Base-by-base conservation (phyloP, 2,888 invertebrate genomes). In the Amphimallon solstitiale region DNA sequence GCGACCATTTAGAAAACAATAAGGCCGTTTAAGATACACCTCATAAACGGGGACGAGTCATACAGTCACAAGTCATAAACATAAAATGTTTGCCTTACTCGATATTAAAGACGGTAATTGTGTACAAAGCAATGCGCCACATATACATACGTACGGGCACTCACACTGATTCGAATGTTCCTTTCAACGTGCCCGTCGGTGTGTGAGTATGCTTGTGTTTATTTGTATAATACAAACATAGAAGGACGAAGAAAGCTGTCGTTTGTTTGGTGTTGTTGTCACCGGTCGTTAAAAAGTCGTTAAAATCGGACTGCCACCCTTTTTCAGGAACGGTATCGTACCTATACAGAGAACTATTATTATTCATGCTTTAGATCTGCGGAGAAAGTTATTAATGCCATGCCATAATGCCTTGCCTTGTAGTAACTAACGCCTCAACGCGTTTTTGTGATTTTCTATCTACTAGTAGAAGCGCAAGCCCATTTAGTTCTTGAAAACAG, bases 1-100 rank as follows among this genome's bases (percentile, higher is more conserved):
- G 43, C 43, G 56, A 29, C 29, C 56, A 43, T 59, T 59, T 59
- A 59, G 56, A 59, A 59, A 59, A 59, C 56, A 59, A 59, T 59
- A 59, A 43, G 23, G 23, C 56, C 56, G 56, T 59, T 59, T 59
- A 59, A 43, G 56, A 59, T 59, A 59, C 56, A 45, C 56, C 56
- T 59, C 45, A 59, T 59, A 59, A 59, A 59, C 45, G 56, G 38
- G 29, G 56, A 59, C 56, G 56, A 23, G 56, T 23, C 45, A 59
- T 23, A n/a, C n/a, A 43, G 56, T 59, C 56, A 45, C 43, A 34
- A 59, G 43, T 59, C 56, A 29, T 59, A 59, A 59, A 59, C 21
- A 43, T 59, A 59, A 59, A 59, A 59, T 59, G 56, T 59, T 59
- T 59, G 56, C 56, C 38, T 43, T 59, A 59, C 29, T 29, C 56